phyloP scores from a whole-genome alignment of 1,140 invertebrate species.

The Ephestia elutella region DNA sequence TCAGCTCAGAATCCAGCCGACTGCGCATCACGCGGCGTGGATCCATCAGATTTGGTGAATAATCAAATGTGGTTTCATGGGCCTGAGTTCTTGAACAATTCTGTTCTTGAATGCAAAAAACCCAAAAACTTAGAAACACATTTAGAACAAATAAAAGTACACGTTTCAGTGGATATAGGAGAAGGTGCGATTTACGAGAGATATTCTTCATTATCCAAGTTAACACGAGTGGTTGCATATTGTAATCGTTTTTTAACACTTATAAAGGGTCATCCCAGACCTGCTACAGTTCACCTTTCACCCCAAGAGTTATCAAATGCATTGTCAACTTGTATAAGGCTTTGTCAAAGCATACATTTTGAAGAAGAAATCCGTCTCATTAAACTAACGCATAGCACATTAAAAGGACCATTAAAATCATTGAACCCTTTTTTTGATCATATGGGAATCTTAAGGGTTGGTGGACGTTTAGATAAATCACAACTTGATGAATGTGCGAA shows the following conservation, averaged over 20 bases:
- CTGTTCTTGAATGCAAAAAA: background rate
- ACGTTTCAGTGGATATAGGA: background rate
- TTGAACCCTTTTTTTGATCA: background rate
- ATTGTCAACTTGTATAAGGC: background rate
- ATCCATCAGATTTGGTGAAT: background rate
- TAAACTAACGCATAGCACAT: background rate
- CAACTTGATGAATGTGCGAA: constrained; percentile 29
- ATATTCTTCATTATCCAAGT: background rate
- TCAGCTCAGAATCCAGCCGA: too few species aligned
- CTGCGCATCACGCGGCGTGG: too few species aligned
- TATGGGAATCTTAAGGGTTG: background rate
- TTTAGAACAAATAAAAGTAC: background rate
- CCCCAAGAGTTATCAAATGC: background rate
- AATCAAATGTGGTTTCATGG: background rate
- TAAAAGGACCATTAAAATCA: background rate
- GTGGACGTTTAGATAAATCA: background rate
- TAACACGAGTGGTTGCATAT: background rate
- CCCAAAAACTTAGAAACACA: background rate
- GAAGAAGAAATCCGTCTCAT: background rate
- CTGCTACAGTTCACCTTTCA: background rate
- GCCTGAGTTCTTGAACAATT: background rate
- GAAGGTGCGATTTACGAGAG: background rate
- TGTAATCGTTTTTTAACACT: background rate
- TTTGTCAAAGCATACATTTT: background rate
- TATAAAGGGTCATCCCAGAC: background rate